Percentiles rank a stretch among this genome's conserved stretches.
Conservation (phyloP, 2,888 invertebrate species). For the Leptopilina drosophilae region DNA sequence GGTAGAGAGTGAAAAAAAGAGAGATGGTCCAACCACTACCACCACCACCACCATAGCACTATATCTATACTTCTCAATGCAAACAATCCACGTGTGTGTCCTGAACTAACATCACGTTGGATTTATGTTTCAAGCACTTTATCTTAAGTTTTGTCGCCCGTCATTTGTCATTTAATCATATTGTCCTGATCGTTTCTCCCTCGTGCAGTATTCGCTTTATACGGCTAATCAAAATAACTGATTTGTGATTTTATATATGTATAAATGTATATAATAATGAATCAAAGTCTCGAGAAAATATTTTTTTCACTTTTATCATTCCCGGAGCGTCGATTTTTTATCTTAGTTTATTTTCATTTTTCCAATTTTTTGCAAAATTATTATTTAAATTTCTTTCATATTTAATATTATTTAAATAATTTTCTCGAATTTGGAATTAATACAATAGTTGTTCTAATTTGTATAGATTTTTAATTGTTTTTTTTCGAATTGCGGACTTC, state of each 20-base stretch:
- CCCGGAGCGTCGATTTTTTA: not conserved
- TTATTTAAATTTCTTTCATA: too few relatives aligned
- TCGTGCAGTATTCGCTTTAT: not conserved
- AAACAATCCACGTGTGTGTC: slow-evolving; percentile 68
- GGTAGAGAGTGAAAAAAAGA: slow-evolving; percentile 55
- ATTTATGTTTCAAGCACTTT: slow-evolving; percentile 32
- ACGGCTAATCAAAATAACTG: slow-evolving; percentile 13
- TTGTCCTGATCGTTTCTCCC: slow-evolving; percentile 22
- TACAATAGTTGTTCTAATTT: too few relatives aligned
- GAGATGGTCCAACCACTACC: slow-evolving; percentile 59
- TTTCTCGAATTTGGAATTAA: too few relatives aligned
- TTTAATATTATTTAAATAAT: too few relatives aligned
- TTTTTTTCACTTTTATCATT: not conserved
- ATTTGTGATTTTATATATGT: not conserved
- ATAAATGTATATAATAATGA: not conserved
- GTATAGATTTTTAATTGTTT: too few relatives aligned
- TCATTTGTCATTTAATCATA: slow-evolving; percentile 33
- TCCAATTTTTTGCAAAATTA: not conserved
- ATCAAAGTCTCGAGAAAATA: not conserved
- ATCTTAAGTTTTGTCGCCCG: slow-evolving; percentile 27
- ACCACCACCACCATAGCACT: slow-evolving; percentile 34
- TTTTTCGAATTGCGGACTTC: too few relatives aligned
- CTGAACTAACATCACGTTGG: slow-evolving; percentile 32
- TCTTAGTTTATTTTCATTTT: not conserved
- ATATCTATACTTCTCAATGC: slow-evolving; percentile 57